Evolutionary conservation across 2,888 invertebrate genomes (phyloP), one percentile per base, ranked within the genome.

Genomic region (Eupithecia subumbrata): DNA sequence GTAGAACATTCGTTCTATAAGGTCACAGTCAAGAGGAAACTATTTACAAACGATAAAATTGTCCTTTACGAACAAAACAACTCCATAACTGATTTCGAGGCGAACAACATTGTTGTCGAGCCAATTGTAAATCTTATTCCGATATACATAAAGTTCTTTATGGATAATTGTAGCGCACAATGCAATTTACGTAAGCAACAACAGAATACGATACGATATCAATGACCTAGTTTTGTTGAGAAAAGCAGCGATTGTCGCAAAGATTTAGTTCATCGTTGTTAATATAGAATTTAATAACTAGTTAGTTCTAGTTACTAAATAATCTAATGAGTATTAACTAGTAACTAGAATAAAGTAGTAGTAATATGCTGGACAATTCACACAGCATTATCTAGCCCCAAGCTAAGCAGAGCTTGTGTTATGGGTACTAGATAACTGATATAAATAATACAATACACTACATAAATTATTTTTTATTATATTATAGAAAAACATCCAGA

Each of bases 191-290:
- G 30, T 69, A 66, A 56, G 69, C 45, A 71, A 75, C 74, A 68
- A 75, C 68, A 67, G 2, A 25, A 60, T 25, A 68, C 67, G 77
- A 78, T 79, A 79, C 43, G 70, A 73, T 81, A 81, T 80, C 77
- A 71, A 72, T 78, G 81, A 82, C 82, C 81, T 60, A 79, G 74
- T 79, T 78, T 63, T 64, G 30, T 43, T 71, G 43, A 69, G 48
- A 64, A 76, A 78, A 69, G 68, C 37, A 72, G 45, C 48, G 25
- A 74, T 72, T 73, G 69, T 77, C 77, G 63, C 69, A 75, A 70
- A 79, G 70, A 76, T 76, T 60, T 5, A 68, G 56, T 37, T 25
- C 22, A 52, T 71, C 71, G 45, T 73, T 71, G 45, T 68, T n/a
- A 22, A 45, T n/a, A 63, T 60, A 60, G 5, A 60, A 60, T 40